Base-by-base conservation (phyloP, 2,113 vertebrate species). In the Propithecus coquereli region DNA sequence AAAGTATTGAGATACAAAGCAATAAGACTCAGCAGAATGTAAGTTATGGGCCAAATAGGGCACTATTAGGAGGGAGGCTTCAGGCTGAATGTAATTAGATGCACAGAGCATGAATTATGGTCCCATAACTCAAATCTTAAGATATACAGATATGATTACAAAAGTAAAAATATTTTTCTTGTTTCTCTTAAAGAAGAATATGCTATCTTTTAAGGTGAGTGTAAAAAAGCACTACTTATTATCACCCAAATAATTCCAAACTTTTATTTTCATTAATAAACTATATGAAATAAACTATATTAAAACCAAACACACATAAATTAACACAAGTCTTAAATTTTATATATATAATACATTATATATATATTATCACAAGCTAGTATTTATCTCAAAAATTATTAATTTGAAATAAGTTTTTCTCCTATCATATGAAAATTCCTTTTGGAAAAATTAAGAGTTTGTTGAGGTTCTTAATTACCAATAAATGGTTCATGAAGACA, bases 71-170 rank as follows among this genome's bases (percentile, higher is more conserved):
- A 91, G 8, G 2, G 8, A 93, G 18, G 70, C 27, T 43, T 96
- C 54, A 1, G 70, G 30, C 50, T 54, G 25, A 87, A 65, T 84
- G 14, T 6, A 20, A 32, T 94, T 95, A 97, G 77, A 90, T 65
- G 37, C 27, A 87, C 25, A 57, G 47, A 30, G n/a, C 16, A 94
- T 63, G 23, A 91, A 25, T 80, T 97, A 96, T 34, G 84, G 7
- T 65, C 94, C 12, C 4, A 88, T 95, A 97, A 91, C 47, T 96
- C 89, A 96, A 94, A 92, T 4, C 27, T 88, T 74, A 91, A 95
- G 32, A 61, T 90, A 82, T 65, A 17, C 22, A 80, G 40, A 17
- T 59, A 32, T 8, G 30, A 45, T 90, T 73, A 79, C 7, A 81
- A 65, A 93, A 91, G 22, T 63, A 2, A 13, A 95, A 59, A 2